A percentile compares a stretch with the other conserved stretches of the same genome.
phyloP scores from a whole-genome alignment of 2,113 vertebrate genomes.

The Mastomys natalensis region DNA sequence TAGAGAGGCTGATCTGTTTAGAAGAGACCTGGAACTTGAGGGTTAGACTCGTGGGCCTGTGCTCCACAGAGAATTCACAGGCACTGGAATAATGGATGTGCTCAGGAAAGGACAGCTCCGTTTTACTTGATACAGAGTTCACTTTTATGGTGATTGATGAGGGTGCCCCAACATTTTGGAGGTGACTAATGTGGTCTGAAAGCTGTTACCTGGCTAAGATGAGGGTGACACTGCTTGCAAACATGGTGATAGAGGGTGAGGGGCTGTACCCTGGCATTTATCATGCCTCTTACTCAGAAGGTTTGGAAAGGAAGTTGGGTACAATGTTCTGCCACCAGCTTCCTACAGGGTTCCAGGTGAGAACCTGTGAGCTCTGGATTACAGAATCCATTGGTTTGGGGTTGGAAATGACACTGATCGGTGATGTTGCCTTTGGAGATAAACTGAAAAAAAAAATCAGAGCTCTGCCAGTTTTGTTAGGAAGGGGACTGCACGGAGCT shows the following conservation, averaged over 20 bases:
- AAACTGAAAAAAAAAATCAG: no score
- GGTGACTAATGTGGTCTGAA: neutral
- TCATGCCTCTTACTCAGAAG: neutral
- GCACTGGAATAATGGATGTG: no score
- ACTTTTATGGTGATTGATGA: no score
- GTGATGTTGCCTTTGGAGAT: neutral
- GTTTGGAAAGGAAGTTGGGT: fast-evolving
- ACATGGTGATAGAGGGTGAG: neutral
- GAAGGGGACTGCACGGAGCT: neutral
- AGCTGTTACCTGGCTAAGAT: neutral
- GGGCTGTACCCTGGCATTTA: fast-evolving
- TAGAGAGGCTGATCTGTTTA: neutral
- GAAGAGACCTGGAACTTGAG: fast-evolving
- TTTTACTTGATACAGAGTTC: neutral
- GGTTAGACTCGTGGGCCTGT: fast-evolving
- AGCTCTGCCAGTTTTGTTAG: neutral
- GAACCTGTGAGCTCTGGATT: neutral
- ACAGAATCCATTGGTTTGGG: fast-evolving
- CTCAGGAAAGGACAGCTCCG: neutral
- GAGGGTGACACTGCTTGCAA: neutral
- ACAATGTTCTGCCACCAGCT: fast-evolving
- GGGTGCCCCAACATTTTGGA: neutral
- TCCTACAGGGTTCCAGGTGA: no score
- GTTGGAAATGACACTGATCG: fast-evolving
- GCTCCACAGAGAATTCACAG: no score